Conservation (phyloP, 2,797 vertebrate genomes). For the Aselliscus stoliczkanus region DNA sequence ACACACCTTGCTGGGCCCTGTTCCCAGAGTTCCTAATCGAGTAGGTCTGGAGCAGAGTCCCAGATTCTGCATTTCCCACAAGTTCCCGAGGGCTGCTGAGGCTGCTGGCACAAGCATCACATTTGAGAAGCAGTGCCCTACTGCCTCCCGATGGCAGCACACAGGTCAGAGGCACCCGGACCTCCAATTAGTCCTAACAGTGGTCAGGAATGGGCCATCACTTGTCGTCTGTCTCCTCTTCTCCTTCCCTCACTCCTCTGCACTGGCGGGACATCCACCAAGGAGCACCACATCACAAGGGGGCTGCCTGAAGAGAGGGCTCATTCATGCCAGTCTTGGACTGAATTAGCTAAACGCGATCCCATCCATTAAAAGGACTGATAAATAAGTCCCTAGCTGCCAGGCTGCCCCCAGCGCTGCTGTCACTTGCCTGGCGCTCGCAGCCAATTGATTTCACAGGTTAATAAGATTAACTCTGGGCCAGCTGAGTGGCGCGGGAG, state of each 20-base stretch:
- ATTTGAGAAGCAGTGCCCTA: not conserved
- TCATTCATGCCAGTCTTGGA: not conserved
- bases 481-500: no score
- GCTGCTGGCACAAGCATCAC: not conserved
- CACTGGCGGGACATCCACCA: not conserved
- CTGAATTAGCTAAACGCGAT: constrained; percentile 45
- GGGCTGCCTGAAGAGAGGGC: not conserved
- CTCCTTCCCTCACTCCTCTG: not conserved
- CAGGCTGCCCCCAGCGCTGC: not conserved
- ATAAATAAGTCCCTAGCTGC: constrained; percentile 13
- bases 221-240: not conserved
- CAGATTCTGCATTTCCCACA: not conserved
- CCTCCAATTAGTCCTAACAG: not conserved
- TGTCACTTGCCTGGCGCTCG: constrained; percentile 21
- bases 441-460: constrained; percentile 46
- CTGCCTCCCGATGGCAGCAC: not conserved
- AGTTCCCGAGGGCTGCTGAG: not conserved
- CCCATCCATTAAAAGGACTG: constrained; percentile 33
- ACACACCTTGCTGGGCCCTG: not conserved
- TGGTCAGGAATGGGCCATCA: not conserved
- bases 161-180: not conserved
- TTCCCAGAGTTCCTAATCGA: not conserved
- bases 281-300: not conserved
- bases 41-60: not conserved
- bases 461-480: constrained; percentile 55